Conservation (phyloP, 2,113 vertebrate genomes). For the Circaetus cinerascens region DNA sequence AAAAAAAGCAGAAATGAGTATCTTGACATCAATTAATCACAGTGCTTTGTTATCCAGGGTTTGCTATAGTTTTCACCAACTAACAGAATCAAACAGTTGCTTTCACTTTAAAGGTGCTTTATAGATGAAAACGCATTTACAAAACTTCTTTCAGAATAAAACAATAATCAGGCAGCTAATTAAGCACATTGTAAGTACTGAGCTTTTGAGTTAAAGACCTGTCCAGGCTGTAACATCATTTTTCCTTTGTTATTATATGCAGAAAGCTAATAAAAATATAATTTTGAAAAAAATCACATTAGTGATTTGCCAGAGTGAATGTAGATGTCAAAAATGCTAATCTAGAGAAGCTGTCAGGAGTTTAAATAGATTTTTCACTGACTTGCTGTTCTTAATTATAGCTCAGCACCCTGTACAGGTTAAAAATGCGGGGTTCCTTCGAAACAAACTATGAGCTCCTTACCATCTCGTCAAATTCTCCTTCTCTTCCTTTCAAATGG, state of each 20-base stretch:
- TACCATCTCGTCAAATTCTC: slow-evolving; percentile 43
- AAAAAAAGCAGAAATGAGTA: not conserved
- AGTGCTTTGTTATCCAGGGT: slow-evolving; percentile 12
- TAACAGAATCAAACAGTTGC: slow-evolving; percentile 45
- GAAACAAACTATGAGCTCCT: slow-evolving; percentile 41
- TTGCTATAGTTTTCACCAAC: slow-evolving; percentile 21
- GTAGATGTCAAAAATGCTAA: slow-evolving; percentile 69
- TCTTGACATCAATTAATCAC: slow-evolving; percentile 60
- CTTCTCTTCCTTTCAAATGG: slow-evolving; percentile 56
- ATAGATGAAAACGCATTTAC: slow-evolving; percentile 36
- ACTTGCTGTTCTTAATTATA: slow-evolving; percentile 66
- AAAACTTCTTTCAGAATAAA: slow-evolving; percentile 47
- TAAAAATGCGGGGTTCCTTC: slow-evolving; percentile 56
- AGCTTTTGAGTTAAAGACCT: slow-evolving; percentile 55
- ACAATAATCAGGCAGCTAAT: slow-evolving; percentile 60
- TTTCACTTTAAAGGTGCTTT: slow-evolving; percentile 52
- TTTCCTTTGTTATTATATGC: slow-evolving; percentile 44
- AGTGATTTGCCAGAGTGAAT: slow-evolving; percentile 60
- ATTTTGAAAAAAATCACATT: slow-evolving; percentile 49
- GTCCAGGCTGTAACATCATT: slow-evolving; percentile 28
- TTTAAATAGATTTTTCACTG: slow-evolving; percentile 70
- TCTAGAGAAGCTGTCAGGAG: slow-evolving; percentile 60
- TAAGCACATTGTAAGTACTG: slow-evolving; percentile 34
- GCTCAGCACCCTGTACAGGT: slow-evolving; percentile 61
- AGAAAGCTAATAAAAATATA: slow-evolving; percentile 59